Conservation (phyloP, 2,113 vertebrate species). For the Oncorhynchus masou region DNA sequence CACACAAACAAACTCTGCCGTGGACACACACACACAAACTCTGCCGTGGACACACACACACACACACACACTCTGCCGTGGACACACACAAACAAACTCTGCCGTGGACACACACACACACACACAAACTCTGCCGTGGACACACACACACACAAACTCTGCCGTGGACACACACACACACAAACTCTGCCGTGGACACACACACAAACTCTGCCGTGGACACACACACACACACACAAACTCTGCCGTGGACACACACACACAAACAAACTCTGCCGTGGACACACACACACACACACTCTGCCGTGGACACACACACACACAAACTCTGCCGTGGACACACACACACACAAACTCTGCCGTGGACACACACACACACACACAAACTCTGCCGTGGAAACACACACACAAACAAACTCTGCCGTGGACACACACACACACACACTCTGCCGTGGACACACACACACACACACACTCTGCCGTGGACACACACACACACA, state of each 20-base stretch:
- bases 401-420: neutral
- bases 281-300: slow-evolving; percentile 22
- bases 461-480: too few relatives aligned
- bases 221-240: slow-evolving; percentile 15
- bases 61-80: too few relatives aligned
- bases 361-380: neutral
- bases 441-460: too few relatives aligned
- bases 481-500: slow-evolving; percentile 14
- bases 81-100: too few relatives aligned
- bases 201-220: neutral
- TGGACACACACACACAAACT: slow-evolving; percentile 7
- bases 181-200: too few relatives aligned
- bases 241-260: too few relatives aligned
- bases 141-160: too few relatives aligned
- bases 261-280: too few relatives aligned
- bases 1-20: too few relatives aligned
- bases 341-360: too few relatives aligned
- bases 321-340: too few relatives aligned
- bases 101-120: neutral
- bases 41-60: neutral
- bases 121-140: neutral
- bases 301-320: neutral
- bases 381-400: neutral
- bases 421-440: too few relatives aligned
- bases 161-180: slow-evolving; percentile 29